Evolutionary conservation across 2,113 vertebrate species (phyloP), one percentile per base, ranked within the genome.

Genomic region (Forbesichthys agassizii): DNA sequence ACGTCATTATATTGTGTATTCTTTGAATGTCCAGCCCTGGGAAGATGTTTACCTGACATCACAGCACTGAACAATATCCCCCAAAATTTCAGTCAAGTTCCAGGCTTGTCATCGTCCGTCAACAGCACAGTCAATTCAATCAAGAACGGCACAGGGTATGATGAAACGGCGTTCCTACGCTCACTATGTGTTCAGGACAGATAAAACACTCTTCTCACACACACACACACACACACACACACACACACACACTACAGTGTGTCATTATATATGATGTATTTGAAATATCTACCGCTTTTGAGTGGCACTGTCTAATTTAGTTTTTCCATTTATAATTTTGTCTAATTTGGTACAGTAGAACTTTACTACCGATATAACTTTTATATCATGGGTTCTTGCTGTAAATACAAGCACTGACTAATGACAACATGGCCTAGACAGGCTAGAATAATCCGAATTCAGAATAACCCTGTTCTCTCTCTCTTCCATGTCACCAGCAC

Each of bases 41-140:
- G 93, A 2, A 92, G 95, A 57, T 96, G 95, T 85, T 77, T 96
- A 49, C 95, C 95, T 0, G 73, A 88, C 47, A 1, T 91, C 8
- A 1, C n/a, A 4, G 14, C 4, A 1, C 18, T 89, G 36, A 58
- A 33, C 1, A 1, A 2, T 0, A 57, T 91, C 12, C 84, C 88
- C 0, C 0, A 0, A 3, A 0, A 1, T 1, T 93, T 93, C 56
- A 4, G 1, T 0, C 0, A 33, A 0, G 1, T 91, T n/a, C 55
- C 53, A 0, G 79, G 70, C 5, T 73, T 92, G 68, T 60, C 75
- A 0, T 0, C 49, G 1, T 57, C 48, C 0, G 0, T 8, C 47
- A 93, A 91, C n/a, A 48, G 90, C 14, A 84, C 90, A 0, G 3
- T 77, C 3, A 13, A 58, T 0, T 14, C 61, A 3, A 84, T 95